Base-by-base conservation (phyloP, 1,140 invertebrate species). In the Penaeus indicus region DNA sequence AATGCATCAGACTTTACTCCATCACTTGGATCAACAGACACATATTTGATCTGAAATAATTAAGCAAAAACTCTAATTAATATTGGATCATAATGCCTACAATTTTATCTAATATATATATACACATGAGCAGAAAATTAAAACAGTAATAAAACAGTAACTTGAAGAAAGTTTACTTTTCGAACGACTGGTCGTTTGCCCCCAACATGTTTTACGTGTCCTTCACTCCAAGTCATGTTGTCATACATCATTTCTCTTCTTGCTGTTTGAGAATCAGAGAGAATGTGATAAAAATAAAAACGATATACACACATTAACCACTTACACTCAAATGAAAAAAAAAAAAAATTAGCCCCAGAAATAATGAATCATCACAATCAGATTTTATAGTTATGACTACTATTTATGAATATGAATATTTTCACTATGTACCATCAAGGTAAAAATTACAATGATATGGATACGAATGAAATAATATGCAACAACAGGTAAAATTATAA, bases 1-100 rank as follows among this genome's bases (percentile, higher is more conserved):
- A 87, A 87, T 32, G 85, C 78, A 81, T 87, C 85, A 60, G 85
- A 87, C 27, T 81, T 87, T 64, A 79, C 75, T 81, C 85, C 85
- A 60, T 87, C 85, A 32, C 54, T 25, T 25, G 78, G 62, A 63
- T 87, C 85, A 79, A 72, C 47, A 47, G 85, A 87, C 18, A 81
- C 32, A 64, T 82, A 87, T 60, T 81, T 87, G 54, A 54, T 87
- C 85, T 87, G 78, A 18, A 63, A 25, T 13, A n/a, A 54, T 42
- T 42, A 42, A 42, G 7, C 38, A 42, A 42, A 42, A 42, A 2
- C 38, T 42, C 5, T 42, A 3, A 42, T 42, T 42, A 42, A 1
- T 42, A 2, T 42, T 42, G 38, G 5, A 3, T 0, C 0, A 4
- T 42, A 0, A 22, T 38, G 72, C 18, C 5, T 77, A 32, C 72